Base-by-base conservation (phyloP, 2,888 invertebrate genomes). In the Sericinus montela region DNA sequence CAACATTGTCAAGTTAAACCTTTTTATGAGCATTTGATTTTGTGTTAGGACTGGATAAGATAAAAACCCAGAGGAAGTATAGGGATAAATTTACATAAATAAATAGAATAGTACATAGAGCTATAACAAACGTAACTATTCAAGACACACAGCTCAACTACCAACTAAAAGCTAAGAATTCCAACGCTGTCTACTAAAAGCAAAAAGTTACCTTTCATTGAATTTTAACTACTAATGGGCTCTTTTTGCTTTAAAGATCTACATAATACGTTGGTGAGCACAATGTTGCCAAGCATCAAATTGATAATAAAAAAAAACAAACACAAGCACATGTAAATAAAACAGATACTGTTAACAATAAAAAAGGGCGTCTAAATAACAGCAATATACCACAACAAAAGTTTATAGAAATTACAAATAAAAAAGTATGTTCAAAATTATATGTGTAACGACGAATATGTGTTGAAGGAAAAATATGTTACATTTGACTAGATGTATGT, bases 271-370 rank as follows among this genome's bases (percentile, higher is more conserved):
- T 56, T 69, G 73, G 83, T 86, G 87, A 88, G 86, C 87, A 86
- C 87, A 88, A 87, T 88, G 88, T 88, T 88, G 88, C 88, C 88
- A 88, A 87, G 86, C 88, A 73, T 84, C 87, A 80, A 87, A 87
- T 87, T 88, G 87, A 88, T 87, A 87, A 87, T 86, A 86, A 85
- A 80, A 80, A 84, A 82, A 83, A 78, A 83, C 81, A 84, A 81
- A 83, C 84, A 86, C 82, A 87, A 84, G 85, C 87, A 87, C 79
- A 82, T 67, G 60, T 65, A 67, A 69, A 61, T 60, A 61, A 67
- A 60, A 68, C 59, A 62, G 32, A 54, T 51, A 58, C 52, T 52
- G 52, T 42, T 41, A 50, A 41, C 55, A 40, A 50, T 40, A 44
- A 41, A 46, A 35, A 30, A 19, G 39, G n/a, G n/a, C n/a, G 41